A percentile compares a stretch with the other conserved stretches of the same genome.
phyloP scores from a whole-genome alignment of 2,797 vertebrate genomes.

The Varecia variegata region DNA sequence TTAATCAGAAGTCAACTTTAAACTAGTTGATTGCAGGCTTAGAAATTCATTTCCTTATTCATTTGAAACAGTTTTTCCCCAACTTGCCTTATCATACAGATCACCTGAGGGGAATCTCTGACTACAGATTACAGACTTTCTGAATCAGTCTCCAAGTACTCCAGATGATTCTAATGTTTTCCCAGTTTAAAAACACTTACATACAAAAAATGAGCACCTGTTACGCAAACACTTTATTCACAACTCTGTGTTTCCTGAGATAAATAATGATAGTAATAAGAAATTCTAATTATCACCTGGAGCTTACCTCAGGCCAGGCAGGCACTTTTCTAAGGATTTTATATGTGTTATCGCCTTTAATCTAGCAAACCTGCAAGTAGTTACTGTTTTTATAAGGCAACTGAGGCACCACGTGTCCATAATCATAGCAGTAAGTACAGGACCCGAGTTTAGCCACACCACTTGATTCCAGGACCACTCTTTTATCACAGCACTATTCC shows the following conservation, averaged over 20 bases:
- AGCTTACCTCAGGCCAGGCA: background rate
- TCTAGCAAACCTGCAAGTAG: background rate
- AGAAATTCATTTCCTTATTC: slow-evolving; percentile 54
- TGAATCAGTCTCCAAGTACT: background rate
- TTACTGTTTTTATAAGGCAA: background rate
- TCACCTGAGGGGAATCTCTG: slow-evolving; percentile 48
- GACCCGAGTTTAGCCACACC: background rate
- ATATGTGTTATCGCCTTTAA: background rate
- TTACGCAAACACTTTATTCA: slow-evolving; percentile 27
- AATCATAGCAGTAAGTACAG: background rate
- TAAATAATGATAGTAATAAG: slow-evolving; percentile 47
- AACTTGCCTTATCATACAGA: slow-evolving; percentile 32
- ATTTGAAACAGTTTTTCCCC: slow-evolving; percentile 24
- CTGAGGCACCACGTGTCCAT: background rate
- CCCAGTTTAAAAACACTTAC: slow-evolving; percentile 50
- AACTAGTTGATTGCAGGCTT: slow-evolving; percentile 58
- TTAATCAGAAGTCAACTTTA: slow-evolving; percentile 68
- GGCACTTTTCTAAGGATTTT: background rate
- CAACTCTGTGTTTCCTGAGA: slow-evolving; percentile 28
- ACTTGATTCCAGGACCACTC: background rate
- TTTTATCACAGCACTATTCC: background rate
- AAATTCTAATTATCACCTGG: slow-evolving; percentile 37
- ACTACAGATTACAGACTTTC: slow-evolving; percentile 10
- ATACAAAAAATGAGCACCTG: slow-evolving; percentile 41
- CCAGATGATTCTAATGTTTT: slow-evolving; percentile 29